phyloP scores from a whole-genome alignment of 2,797 vertebrate species.

The Helarctos malayanus region DNA sequence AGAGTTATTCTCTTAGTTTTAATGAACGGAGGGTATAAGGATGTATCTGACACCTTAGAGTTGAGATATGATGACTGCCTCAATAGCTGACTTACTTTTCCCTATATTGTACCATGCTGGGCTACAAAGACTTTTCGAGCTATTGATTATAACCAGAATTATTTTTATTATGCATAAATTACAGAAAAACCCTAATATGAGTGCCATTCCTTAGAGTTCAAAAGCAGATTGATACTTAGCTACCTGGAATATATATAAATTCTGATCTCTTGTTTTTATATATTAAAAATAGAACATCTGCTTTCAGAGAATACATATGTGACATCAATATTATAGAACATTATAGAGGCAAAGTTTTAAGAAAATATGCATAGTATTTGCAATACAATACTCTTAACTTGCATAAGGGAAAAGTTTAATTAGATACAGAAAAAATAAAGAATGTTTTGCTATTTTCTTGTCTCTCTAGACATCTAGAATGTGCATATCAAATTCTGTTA shows the following conservation, averaged over 20 bases:
- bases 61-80: neutral
- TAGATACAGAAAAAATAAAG: neutral
- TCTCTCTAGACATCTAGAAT: conserved; percentile 9
- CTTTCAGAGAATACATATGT: neutral
- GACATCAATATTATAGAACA: neutral
- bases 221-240: neutral
- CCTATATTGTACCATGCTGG: neutral
- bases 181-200: neutral
- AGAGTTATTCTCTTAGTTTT: conserved; percentile 30
- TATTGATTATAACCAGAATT: neutral
- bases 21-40: neutral
- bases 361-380: neutral
- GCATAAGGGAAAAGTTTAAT: conserved; percentile 16
- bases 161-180: neutral
- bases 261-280: neutral
- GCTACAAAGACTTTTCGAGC: neutral
- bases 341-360: neutral
- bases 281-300: neutral
- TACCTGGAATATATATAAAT: neutral
- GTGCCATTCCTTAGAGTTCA: neutral
- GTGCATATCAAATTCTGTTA: neutral
- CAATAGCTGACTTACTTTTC: neutral
- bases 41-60: neutral
- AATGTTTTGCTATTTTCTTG: neutral
- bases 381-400: neutral